Base-by-base conservation (phyloP, 2,888 invertebrate genomes). In the Pachliopta kotzebuea region DNA sequence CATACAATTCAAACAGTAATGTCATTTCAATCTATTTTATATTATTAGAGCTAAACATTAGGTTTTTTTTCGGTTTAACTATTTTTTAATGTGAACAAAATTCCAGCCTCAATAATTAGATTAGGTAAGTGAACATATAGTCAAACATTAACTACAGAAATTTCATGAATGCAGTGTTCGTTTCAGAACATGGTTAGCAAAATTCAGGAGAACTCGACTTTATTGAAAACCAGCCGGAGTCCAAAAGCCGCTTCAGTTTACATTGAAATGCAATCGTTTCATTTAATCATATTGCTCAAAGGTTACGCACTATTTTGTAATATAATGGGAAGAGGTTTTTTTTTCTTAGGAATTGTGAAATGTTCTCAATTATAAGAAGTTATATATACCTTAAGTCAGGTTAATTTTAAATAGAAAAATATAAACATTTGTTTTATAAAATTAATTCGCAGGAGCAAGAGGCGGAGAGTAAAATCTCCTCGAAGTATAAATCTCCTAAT, bases 251-350 rank as follows among this genome's bases (percentile, higher is more conserved):
- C 37, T 52, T 57, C 21, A 57, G 52, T 57, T 62, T 62, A 29
- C 52, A 53, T 53, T 62, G 24, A 52, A 53, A 53, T 53, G 62
- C 62, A 37, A 62, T 53, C 49, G n/a, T 62, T 56, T 62, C 23
- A 62, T 56, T 56, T 24, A 4, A 62, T 57, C 57, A 57, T 53
- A 21, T 31, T 6, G 45, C 14, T 11, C 37, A 17, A 14, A 37
- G 11, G 9, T 31, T 31, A 2, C 37, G 11, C 37, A 37, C 14
- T 14, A 11, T 37, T 17, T 37, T 37, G 11, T 14, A 37, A 37
- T 37, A 1, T 37, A 14, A 14, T 1, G 4, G 4, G 14, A 37
- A 37, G 4, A 37, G 31, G 2, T 31, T 31, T 31, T 31, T 8
- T 31, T 31, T 8, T 14, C 37, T 11, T 37, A 37, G 37, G 37